Conservation (phyloP, 2,113 vertebrate genomes). For the Hucho hucho region DNA sequence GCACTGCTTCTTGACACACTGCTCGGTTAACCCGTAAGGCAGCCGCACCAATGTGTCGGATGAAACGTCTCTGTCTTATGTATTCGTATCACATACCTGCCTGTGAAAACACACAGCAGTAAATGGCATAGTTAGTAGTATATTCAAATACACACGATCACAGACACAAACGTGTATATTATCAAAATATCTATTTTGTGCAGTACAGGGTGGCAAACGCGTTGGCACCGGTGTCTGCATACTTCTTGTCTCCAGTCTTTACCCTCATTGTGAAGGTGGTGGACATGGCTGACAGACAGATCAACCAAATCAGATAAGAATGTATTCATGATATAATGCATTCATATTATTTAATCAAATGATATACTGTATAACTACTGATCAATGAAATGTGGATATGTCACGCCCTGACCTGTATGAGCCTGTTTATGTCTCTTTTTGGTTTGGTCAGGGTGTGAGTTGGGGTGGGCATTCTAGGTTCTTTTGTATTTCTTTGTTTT, state of each 20-base stretch:
- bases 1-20: too few species aligned
- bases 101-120: conserved; percentile 64
- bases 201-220: conserved; percentile 89
- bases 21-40: too few species aligned
- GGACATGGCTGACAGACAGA: conserved; percentile 82
- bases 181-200: conserved; percentile 62
- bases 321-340: too few species aligned
- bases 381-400: too few species aligned
- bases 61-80: conserved; percentile 87
- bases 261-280: conserved; percentile 89
- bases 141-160: not conserved
- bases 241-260: conserved; percentile 93
- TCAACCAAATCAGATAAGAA: not conserved
- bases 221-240: conserved; percentile 90
- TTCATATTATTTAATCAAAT: too few species aligned
- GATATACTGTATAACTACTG: too few species aligned
- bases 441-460: too few species aligned
- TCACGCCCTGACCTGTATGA: too few species aligned
- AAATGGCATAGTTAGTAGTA: not conserved
- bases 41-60: too few species aligned
- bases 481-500: too few species aligned
- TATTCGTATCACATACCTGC: conserved; percentile 47
- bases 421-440: too few species aligned
- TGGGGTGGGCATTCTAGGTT: too few species aligned
- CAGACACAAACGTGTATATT: not conserved